A percentile compares a stretch with the other conserved stretches of the same genome.
phyloP scores from a whole-genome alignment of 2,888 invertebrate genomes.

The Agriopis leucophaearia region DNA sequence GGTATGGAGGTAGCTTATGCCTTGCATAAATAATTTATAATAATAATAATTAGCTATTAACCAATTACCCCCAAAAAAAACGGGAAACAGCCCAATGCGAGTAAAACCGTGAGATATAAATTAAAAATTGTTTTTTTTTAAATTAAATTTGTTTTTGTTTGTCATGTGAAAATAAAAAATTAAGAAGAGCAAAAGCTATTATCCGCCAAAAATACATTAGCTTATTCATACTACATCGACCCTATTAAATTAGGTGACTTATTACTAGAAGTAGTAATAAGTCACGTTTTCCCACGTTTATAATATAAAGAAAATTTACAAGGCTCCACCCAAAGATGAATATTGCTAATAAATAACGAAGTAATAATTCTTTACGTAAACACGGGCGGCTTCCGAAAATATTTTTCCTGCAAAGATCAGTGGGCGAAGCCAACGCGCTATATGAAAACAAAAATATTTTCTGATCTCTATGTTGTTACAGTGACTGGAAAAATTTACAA shows the following conservation, averaged over 20 bases:
- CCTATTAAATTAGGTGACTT: constrained; percentile 3
- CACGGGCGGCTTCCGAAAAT: constrained; percentile 52
- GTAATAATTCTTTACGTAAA: constrained; percentile 42
- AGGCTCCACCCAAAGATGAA: constrained; percentile 38
- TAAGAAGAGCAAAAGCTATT: neutral
- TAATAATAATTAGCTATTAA: too few relatives aligned
- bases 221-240: neutral
- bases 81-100: too few relatives aligned
- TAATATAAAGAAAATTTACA: constrained; percentile 15
- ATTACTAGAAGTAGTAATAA: too few relatives aligned
- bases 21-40: too few relatives aligned
- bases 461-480: constrained; percentile 8
- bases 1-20: too few relatives aligned
- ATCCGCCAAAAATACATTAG: neutral
- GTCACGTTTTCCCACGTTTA: too few relatives aligned
- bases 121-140: too few relatives aligned
- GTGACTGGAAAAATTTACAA: neutral
- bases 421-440: constrained; percentile 48
- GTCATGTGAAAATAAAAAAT: too few relatives aligned
- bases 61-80: too few relatives aligned
- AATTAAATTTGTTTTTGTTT: neutral
- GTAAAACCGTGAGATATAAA: too few relatives aligned
- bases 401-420: constrained; percentile 58
- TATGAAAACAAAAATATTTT: constrained; percentile 67
- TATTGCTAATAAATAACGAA: constrained; percentile 38